phyloP scores from a whole-genome alignment of 2,888 invertebrate genomes.

The Xestia sexstrigata region DNA sequence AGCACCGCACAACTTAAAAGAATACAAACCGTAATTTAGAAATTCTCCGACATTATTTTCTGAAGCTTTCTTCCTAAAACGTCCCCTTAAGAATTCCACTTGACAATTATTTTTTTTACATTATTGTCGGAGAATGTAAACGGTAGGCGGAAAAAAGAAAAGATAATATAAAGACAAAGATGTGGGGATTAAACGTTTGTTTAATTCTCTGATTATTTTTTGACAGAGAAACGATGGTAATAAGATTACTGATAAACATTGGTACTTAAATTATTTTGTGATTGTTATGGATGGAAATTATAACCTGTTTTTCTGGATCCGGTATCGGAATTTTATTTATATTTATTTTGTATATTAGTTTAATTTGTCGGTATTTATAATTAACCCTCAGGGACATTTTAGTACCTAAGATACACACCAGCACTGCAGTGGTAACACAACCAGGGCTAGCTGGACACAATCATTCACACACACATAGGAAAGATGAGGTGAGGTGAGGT shows the following conservation, averaged over 20 bases:
- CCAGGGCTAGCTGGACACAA: too few relatives aligned
- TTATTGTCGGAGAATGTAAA: slow-evolving; percentile 59
- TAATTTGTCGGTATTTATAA: not conserved
- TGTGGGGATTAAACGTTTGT: slow-evolving; percentile 56
- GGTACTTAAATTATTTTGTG: not conserved
- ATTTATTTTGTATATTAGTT: not conserved
- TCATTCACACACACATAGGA: too few relatives aligned
- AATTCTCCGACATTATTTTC: slow-evolving; percentile 45
- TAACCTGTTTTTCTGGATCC: not conserved
- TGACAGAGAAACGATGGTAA: not conserved
- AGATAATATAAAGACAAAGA: slow-evolving; percentile 58
- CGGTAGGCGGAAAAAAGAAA: slow-evolving; percentile 46
- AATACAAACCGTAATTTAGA: slow-evolving; percentile 46
- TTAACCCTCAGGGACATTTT: not conserved
- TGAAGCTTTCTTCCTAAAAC: slow-evolving; percentile 38
- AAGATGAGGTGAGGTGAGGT: too few relatives aligned
- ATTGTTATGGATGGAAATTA: not conserved
- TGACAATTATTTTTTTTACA: slow-evolving; percentile 60
- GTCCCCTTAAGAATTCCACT: slow-evolving; percentile 52
- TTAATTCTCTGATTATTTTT: slow-evolving; percentile 51
- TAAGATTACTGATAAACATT: slow-evolving; percentile 7
- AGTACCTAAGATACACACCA: too few relatives aligned
- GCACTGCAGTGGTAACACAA: too few relatives aligned
- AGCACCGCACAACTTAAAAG: slow-evolving; percentile 26
- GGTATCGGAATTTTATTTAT: not conserved